These are phyloP conservation scores for Oryzias woworae DNA, from an alignment of 2,113 vertebrate genomes.

Conservation along the genomic window DNA sequence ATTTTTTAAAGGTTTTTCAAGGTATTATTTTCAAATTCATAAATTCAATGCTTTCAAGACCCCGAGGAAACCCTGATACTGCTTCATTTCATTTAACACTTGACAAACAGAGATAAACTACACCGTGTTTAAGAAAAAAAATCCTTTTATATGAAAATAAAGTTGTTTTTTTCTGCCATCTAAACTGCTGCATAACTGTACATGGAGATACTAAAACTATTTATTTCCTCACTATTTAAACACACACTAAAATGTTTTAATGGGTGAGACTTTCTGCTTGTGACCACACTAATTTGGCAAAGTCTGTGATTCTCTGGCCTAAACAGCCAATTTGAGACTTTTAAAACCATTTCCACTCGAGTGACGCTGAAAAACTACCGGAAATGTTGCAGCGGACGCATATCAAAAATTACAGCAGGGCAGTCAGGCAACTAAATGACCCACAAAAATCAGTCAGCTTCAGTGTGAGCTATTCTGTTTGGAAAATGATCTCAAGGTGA, in stretches of 20 bases:
- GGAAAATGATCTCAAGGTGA: too few relatives aligned
- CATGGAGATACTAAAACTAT: too few relatives aligned
- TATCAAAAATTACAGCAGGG: background rate
- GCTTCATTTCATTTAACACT: too few relatives aligned
- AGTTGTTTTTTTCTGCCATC: too few relatives aligned
- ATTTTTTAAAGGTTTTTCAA: too few relatives aligned
- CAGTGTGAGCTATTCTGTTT: background rate
- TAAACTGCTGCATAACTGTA: too few relatives aligned
- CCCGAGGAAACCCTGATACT: too few relatives aligned
- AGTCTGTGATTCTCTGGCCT: background rate
- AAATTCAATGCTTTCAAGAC: too few relatives aligned
- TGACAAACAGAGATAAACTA: too few relatives aligned
- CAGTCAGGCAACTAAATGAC: background rate
- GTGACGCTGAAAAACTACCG: background rate
- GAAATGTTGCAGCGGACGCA: conserved; percentile 1
- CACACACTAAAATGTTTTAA: background rate
- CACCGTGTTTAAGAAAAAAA: too few relatives aligned
- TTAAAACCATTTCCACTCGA: background rate
- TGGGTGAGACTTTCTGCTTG: background rate
- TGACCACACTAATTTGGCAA: background rate
- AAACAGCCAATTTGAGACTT: conserved; percentile 2
- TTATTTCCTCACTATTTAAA: background rate
- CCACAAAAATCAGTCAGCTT: background rate
- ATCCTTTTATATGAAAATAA: too few relatives aligned
- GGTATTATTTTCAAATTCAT: too few relatives aligned